A percentile compares a stretch with the other conserved stretches of the same genome.
phyloP scores from a whole-genome alignment of 2,888 invertebrate genomes.

The Ophonus ardosiacus region DNA sequence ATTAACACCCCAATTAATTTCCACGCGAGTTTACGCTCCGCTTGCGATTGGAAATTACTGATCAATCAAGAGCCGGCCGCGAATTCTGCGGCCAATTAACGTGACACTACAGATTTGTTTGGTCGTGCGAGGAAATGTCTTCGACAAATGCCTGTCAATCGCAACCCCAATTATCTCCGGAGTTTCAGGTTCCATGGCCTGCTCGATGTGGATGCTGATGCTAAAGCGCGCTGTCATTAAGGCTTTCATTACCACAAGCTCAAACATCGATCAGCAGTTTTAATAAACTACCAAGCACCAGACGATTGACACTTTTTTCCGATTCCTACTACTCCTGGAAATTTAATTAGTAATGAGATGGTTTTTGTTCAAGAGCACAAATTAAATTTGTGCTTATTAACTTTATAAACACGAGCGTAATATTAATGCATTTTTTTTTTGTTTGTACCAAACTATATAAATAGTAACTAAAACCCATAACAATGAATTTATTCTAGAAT shows the following conservation, averaged over 20 bases:
- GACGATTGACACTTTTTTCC: neutral
- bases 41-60: constrained; percentile 57
- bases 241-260: constrained; percentile 27
- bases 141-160: constrained; percentile 51
- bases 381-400: neutral
- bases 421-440: no score
- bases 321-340: neutral
- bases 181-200: constrained; percentile 43
- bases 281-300: neutral
- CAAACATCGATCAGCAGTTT: constrained; percentile 25
- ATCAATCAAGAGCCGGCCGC: constrained; percentile 59
- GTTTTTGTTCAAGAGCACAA: neutral
- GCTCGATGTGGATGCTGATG: neutral
- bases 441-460: no score
- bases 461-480: no score
- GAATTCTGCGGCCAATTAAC: constrained; percentile 56
- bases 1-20: constrained; percentile 63
- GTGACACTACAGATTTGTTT: constrained; percentile 50
- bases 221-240: constrained; percentile 26
- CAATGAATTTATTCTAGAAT: no score
- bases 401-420: no score
- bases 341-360: neutral
- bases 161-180: constrained; percentile 52
- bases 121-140: constrained; percentile 50
- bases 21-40: constrained; percentile 46